Evolutionary conservation across 2,797 vertebrate genomes (phyloP).

Genomic region (Macropus fuliginosus): DNA sequence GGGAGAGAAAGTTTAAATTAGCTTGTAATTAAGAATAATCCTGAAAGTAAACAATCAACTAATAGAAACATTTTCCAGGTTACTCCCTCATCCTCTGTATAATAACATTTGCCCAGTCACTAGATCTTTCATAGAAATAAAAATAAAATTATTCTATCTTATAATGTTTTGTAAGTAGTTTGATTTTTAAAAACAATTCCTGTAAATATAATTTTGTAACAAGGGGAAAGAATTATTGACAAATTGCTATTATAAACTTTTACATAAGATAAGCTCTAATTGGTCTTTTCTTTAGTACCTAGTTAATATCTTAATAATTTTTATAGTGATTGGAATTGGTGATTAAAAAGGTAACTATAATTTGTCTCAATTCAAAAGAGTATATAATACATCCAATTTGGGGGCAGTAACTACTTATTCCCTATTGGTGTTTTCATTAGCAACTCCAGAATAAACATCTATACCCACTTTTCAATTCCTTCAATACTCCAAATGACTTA

Average conservation of each 20-base stretch:
- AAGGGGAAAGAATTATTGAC: constrained; percentile 54
- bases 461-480: constrained; percentile 22
- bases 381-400: neutral
- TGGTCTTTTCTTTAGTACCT: constrained; percentile 36
- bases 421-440: neutral
- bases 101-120: constrained; percentile 44
- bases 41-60: constrained; percentile 60
- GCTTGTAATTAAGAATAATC: constrained; percentile 49
- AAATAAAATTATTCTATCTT: neutral
- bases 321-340: constrained; percentile 22
- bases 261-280: constrained; percentile 46
- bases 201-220: constrained; percentile 40
- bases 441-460: constrained; percentile 7
- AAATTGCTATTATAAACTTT: constrained; percentile 55
- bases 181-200: constrained; percentile 58
- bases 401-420: neutral
- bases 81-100: constrained; percentile 35
- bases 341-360: constrained; percentile 36
- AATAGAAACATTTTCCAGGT: constrained; percentile 43
- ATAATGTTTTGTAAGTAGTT: constrained; percentile 38
- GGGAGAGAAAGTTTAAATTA: constrained; percentile 40
- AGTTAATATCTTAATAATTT: constrained; percentile 46
- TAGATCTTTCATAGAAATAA: constrained; percentile 46
- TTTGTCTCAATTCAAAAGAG: constrained; percentile 49
- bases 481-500: constrained; percentile 11